phyloP scores from a whole-genome alignment of 2,888 invertebrate species.

The Malthinus seriepunctatus region DNA sequence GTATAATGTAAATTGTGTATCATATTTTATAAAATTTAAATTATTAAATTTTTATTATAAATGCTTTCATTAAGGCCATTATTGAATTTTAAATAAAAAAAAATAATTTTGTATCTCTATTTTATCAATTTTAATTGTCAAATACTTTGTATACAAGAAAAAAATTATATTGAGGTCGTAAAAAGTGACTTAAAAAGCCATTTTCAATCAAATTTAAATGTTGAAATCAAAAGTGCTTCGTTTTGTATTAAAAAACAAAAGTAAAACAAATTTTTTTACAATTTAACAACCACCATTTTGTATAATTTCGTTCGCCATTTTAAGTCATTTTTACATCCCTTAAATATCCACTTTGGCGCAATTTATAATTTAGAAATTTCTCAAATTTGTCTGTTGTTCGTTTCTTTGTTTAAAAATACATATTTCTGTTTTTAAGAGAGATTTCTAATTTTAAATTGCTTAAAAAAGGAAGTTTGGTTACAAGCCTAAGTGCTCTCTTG shows the following conservation, averaged over 20 bases:
- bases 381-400: constrained; percentile 10
- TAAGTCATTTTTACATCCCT: too few species aligned
- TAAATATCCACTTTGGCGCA: too few species aligned
- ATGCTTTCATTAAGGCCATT: constrained; percentile 38
- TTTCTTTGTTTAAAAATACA: constrained; percentile 8
- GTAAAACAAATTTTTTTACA: too few species aligned
- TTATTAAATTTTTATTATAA: constrained; percentile 50
- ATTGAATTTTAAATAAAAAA: constrained; percentile 40
- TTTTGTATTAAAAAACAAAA: too few species aligned
- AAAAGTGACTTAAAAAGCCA: too few species aligned
- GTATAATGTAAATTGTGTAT: constrained; percentile 52
- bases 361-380: constrained; percentile 3
- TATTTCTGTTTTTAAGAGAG: constrained; percentile 20
- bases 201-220: too few species aligned
- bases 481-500: constrained; percentile 23
- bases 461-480: constrained; percentile 24
- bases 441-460: constrained; percentile 23
- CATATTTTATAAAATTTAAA: constrained; percentile 54
- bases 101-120: constrained; percentile 44
- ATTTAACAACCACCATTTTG: too few species aligned
- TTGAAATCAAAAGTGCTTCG: too few species aligned
- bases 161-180: too few species aligned
- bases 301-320: too few species aligned
- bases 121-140: constrained; percentile 28
- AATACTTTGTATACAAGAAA: not conserved